A percentile compares a stretch with the other conserved stretches of the same genome.
These are phyloP conservation scores for Argyresthia albistria DNA, from an alignment of 2,888 invertebrate species.

Conservation along the genomic window DNA sequence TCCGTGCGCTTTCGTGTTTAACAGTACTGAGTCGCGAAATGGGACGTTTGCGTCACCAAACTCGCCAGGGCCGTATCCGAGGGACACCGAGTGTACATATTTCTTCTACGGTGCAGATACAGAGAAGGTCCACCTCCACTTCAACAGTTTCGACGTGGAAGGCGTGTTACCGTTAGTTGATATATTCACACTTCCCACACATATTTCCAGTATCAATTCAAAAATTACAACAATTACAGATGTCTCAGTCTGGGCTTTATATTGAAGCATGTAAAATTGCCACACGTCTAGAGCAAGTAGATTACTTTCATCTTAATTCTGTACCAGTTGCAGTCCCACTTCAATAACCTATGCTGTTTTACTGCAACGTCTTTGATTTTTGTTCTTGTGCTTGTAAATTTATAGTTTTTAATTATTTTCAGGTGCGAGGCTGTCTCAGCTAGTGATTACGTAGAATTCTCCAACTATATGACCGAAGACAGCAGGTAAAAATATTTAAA, in stretches of 20 bases:
- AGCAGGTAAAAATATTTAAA: conserved; percentile 64
- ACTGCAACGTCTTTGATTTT: too few relatives aligned
- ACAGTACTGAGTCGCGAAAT: conserved; percentile 83
- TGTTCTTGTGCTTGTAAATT: conserved; percentile 2
- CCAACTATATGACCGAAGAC: conserved; percentile 93
- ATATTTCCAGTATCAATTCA: too few relatives aligned
- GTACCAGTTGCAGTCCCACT: too few relatives aligned
- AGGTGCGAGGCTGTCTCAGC: conserved; percentile 93
- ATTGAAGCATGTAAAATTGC: too few relatives aligned
- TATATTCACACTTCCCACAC: too few relatives aligned
- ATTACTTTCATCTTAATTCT: neutral
- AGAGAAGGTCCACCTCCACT: conserved; percentile 87
- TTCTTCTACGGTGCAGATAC: conserved; percentile 87
- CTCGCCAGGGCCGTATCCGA: conserved; percentile 91
- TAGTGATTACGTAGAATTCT: conserved; percentile 97
- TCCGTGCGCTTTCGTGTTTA: conserved; percentile 91
- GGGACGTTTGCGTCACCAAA: conserved; percentile 92
- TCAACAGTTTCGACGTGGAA: conserved; percentile 94
- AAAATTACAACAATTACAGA: too few relatives aligned
- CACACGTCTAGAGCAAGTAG: neutral
- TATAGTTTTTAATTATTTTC: conserved; percentile 25
- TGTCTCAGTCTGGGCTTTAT: too few relatives aligned
- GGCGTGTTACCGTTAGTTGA: conserved; percentile 91
- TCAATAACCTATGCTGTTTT: too few relatives aligned
- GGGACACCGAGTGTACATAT: conserved; percentile 92